Evolutionary conservation across 2,888 invertebrate species (phyloP), one percentile per base, ranked within the genome.

Genomic region (Notocelia uddmanniana): DNA sequence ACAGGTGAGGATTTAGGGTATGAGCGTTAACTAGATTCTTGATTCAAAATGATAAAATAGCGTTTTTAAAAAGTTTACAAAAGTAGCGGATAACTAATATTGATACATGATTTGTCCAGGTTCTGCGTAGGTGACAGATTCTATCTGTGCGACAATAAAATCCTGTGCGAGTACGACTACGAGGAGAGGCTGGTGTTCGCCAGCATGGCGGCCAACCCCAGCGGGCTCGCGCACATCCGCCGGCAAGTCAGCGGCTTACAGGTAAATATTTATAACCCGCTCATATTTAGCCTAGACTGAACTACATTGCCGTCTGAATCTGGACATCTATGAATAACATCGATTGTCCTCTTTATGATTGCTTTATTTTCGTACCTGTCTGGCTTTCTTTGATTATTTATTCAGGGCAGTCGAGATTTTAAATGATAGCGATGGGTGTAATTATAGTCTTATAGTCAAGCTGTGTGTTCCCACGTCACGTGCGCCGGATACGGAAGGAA

Each of bases 121-220:
- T 98, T 98, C 94, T 98, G 98, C 93, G 98, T 98, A 60, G 98
- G 98, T 31, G 98, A 98, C 90, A 95, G 97, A 83, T 98, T 98
- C 91, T 98, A 98, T 92, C 94, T 98, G 83, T 97, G 97, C 90
- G 98, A 98, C 94, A 98, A 98, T 94, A 97, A 98, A 94, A 98
- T 98, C 81, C 95, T 98, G 59, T 98, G 98, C 94, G 98, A 98
- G 90, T 98, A 98, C 92, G 98, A 98, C 92, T 98, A 98, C 90
- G 98, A 98, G 85, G 98, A 98, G 90, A 92, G 98, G 81, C 95
- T 98, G 90, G 97, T 98, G 82, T 98, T 98, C 87, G 97, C 98
- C 66, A 97, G 97, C 88, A 97, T 97, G 96, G 97, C 97, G 10
- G 96, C 97, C 87, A 97, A 97, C 89, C 97, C 97, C 74, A 97